phyloP scores from a whole-genome alignment of 2,113 vertebrate species.

The Tenebrosternarchus preto region DNA sequence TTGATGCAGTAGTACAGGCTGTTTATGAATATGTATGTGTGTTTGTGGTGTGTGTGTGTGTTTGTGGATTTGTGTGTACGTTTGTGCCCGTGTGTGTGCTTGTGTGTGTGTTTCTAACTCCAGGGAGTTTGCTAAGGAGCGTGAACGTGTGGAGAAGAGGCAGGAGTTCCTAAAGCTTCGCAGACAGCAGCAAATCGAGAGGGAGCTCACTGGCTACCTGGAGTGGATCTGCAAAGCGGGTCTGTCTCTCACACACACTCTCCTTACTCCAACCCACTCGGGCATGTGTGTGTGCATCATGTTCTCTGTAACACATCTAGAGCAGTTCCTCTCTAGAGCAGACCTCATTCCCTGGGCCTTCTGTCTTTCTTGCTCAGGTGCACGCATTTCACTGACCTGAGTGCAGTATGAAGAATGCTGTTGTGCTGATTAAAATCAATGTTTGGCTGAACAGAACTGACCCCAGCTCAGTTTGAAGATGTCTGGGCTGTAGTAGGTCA shows the following conservation, averaged over 20 bases:
- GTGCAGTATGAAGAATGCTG: neutral
- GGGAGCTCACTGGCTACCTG: slow-evolving; percentile 91
- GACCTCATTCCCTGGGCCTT: neutral
- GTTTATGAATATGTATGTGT: neutral
- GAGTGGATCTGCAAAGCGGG: slow-evolving; percentile 99
- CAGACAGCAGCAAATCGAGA: slow-evolving; percentile 92
- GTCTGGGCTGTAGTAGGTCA: slow-evolving; percentile 21
- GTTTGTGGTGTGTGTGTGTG: slow-evolving; percentile 10
- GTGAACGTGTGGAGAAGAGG: slow-evolving; percentile 93
- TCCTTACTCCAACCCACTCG: too few species aligned
- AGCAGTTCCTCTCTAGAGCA: neutral
- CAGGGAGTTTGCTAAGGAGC: slow-evolving; percentile 96
- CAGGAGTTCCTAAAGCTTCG: slow-evolving; percentile 95
- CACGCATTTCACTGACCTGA: neutral
- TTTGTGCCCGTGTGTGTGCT: too few species aligned
- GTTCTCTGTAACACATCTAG: neutral
- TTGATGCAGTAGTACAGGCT: slow-evolving; percentile 12
- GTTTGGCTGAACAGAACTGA: neutral
- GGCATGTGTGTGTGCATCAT: slow-evolving; percentile 4
- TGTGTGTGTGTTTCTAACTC: slow-evolving; percentile 20
- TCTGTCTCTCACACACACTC: slow-evolving; percentile 64
- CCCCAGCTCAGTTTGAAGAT: neutral
- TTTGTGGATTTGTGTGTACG: too few species aligned
- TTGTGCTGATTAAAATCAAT: neutral
- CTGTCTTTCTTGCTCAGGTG: neutral